Conservation (phyloP, 2,888 invertebrate genomes). For the Leptinotarsa peninsularis region DNA sequence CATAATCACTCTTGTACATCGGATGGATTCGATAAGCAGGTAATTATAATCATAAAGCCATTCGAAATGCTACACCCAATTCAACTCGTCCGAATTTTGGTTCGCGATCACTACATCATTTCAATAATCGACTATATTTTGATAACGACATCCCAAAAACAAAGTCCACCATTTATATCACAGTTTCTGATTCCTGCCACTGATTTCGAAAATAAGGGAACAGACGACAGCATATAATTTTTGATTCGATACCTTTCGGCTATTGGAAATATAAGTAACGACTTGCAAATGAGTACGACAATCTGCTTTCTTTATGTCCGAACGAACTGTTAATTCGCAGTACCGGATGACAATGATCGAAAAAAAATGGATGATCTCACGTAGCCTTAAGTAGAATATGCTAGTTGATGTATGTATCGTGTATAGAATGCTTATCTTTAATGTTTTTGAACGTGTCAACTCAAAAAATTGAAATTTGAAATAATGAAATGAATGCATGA, state of each 20-base stretch:
- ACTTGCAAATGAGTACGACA: neutral
- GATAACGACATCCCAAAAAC: neutral
- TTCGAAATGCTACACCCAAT: neutral
- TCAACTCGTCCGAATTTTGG: neutral
- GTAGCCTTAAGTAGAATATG: too few species aligned
- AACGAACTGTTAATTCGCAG: neutral
- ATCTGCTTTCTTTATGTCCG: neutral
- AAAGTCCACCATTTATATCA: neutral
- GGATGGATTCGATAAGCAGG: neutral
- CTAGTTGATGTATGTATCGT: too few species aligned
- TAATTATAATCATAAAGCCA: neutral
- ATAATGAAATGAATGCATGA: too few species aligned
- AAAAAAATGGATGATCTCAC: too few species aligned
- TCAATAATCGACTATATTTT: neutral
- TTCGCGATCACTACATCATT: neutral
- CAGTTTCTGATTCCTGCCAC: neutral
- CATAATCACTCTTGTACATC: neutral
- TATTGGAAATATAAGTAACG: neutral
- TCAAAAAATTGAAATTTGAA: too few species aligned
- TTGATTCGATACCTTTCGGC: neutral
- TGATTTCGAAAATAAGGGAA: neutral
- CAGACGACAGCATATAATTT: neutral
- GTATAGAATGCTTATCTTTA: too few species aligned
- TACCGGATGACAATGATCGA: too few species aligned
- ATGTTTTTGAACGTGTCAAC: too few species aligned